phyloP scores from a whole-genome alignment of 2,888 invertebrate species.

The Escarpia spicata region DNA sequence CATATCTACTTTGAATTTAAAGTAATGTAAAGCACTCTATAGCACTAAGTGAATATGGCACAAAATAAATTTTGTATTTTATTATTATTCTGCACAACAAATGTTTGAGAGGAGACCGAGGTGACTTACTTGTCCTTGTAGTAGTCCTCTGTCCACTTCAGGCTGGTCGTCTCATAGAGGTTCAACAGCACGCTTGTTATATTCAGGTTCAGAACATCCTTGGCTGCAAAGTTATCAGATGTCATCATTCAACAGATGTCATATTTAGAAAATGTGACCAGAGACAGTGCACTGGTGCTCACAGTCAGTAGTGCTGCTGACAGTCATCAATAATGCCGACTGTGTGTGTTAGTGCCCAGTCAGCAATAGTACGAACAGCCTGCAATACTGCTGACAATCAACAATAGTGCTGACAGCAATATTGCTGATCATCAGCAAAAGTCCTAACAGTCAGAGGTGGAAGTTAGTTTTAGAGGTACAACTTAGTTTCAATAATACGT shows the following conservation, averaged over 20 bases:
- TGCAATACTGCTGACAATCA: neutral
- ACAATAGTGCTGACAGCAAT: neutral
- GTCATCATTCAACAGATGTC: neutral
- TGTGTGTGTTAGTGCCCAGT: no score
- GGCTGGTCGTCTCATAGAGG: constrained; percentile 75
- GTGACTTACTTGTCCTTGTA: constrained; percentile 44
- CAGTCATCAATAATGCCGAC: neutral
- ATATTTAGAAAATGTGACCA: neutral
- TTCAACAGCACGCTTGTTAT: constrained; percentile 89
- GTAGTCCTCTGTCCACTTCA: constrained; percentile 80
- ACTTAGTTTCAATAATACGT: no score
- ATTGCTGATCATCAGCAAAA: neutral
- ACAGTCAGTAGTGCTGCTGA: neutral
- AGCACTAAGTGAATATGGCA: no score
- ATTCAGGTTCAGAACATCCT: constrained; percentile 84
- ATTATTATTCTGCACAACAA: no score
- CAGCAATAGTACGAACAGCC: neutral
- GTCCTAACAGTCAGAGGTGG: neutral
- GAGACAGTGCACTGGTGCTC: neutral
- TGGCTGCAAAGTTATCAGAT: constrained; percentile 64
- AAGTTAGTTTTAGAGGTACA: neutral
- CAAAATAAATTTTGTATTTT: no score
- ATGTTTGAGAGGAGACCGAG: neutral
- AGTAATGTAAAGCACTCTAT: no score
- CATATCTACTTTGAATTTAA: no score